These are phyloP conservation scores for Coremacera marginata DNA, from an alignment of 2,888 invertebrate species.

Conservation along the genomic window DNA sequence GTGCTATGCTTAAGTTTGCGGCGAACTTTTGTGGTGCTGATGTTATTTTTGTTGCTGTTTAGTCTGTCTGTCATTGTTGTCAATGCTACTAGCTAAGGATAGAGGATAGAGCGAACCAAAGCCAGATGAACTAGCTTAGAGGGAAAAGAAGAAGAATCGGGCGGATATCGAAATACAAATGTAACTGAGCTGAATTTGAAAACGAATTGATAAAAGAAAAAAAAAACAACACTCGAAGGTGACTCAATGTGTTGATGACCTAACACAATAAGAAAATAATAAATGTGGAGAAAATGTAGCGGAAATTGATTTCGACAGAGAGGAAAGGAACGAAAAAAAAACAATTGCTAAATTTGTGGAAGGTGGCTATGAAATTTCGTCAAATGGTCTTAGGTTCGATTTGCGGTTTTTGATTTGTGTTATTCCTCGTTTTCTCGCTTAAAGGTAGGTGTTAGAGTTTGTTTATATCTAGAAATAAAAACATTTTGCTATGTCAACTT, in stretches of 20 bases:
- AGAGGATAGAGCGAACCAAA: neutral
- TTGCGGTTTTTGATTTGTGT: too few relatives aligned
- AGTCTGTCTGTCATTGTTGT: neutral
- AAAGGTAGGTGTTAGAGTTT: too few relatives aligned
- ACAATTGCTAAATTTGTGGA: too few relatives aligned
- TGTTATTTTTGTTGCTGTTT: neutral
- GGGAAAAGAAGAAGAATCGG: too few relatives aligned
- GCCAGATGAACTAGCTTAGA: too few relatives aligned
- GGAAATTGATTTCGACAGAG: too few relatives aligned
- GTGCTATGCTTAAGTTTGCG: neutral
- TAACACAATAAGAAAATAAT: neutral
- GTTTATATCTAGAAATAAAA: too few relatives aligned
- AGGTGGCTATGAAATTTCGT: too few relatives aligned
- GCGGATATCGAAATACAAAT: neutral
- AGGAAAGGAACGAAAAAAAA: too few relatives aligned
- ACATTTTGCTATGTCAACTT: too few relatives aligned
- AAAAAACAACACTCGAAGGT: neutral
- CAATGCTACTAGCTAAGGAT: neutral
- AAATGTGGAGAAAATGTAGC: neutral
- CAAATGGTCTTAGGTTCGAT: too few relatives aligned
- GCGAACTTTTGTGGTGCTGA: neutral
- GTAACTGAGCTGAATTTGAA: neutral
- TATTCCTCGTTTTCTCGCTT: too few relatives aligned
- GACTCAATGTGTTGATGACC: conserved; percentile 12
- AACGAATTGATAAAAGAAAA: neutral